Base-by-base conservation (phyloP, 2,888 invertebrate genomes). In the Papilio gigon region DNA sequence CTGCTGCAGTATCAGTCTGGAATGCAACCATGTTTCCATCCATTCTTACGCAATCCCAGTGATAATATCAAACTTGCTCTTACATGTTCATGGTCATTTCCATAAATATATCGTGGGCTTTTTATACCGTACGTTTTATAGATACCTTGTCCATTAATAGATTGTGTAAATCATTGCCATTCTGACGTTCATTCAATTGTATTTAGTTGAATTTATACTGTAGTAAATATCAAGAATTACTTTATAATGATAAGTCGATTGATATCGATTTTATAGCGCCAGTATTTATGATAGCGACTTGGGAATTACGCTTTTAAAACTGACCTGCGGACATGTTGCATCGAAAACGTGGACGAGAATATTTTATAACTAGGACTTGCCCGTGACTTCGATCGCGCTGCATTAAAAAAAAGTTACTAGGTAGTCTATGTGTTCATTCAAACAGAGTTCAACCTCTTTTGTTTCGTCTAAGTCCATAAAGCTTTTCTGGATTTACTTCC, bases 31-130 rank as follows among this genome's bases (percentile, higher is more conserved):
- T 80, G 80, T 81, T 80, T 80, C 77, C 81, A 79, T 80, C 77
- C 81, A 79, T 77, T 77, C 75, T 84, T 85, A 80, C 82, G 84
- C 84, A 88, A 87, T 84, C 80, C 80, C 80, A 81, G 76, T 79
- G 84, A 84, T 86, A 75, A 73, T 77, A 82, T 84, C 81, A 75
- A 71, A 71, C 63, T 67, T 42, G 71, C 73, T 74, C 71, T 73
- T 72, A 74, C 66, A 71, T 72, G 72, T 73, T 71, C 64, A 61
- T 68, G 72, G 59, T 65, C 67, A 69, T 67, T 73, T 68, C 73
- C 71, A 74, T 73, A 75, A 73, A 72, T 72, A 71, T 64, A 37
- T 64, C 64, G 59, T 59, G 58, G 68, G 65, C 58, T 70, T 66
- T 66, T 64, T 71, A 67, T 68, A 59, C 68, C 40, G 63, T 63